phyloP scores from a whole-genome alignment of 2,113 vertebrate genomes.

The Pogona vitticeps region DNA sequence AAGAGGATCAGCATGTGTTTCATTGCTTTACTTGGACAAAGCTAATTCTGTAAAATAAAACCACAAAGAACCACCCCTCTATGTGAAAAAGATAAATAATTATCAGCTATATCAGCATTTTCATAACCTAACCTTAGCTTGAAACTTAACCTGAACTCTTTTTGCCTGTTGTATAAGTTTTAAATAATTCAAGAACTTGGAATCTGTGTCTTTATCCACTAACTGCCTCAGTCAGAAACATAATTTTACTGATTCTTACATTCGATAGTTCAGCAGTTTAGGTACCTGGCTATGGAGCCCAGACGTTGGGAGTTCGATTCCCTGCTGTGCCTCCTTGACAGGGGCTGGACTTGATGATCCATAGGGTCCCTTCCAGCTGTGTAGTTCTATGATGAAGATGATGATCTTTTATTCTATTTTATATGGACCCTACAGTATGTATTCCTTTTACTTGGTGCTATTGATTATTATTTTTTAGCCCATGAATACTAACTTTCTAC shows the following conservation, averaged over 20 bases:
- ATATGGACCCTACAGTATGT: not conserved
- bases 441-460: not conserved
- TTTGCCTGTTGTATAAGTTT: not conserved
- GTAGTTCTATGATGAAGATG: no score
- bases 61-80: not conserved
- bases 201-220: not conserved
- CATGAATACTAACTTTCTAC: not conserved
- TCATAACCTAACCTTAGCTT: not conserved
- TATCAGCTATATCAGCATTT: not conserved
- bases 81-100: not conserved
- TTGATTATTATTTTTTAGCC: not conserved
- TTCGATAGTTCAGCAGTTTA: no score
- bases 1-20: not conserved
- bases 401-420: not conserved
- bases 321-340: no score
- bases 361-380: no score
- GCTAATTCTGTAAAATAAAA: conserved; percentile 1
- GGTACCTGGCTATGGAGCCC: no score
- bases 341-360: no score
- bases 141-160: not conserved
- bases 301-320: no score
- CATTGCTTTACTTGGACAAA: not conserved
- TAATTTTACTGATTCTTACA: not conserved
- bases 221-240: not conserved
- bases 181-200: not conserved